A percentile compares a stretch with the other conserved stretches of the same genome.
These are phyloP conservation scores for Tylochromis polylepis DNA, from an alignment of 2,113 vertebrate genomes.

Conservation along the genomic window DNA sequence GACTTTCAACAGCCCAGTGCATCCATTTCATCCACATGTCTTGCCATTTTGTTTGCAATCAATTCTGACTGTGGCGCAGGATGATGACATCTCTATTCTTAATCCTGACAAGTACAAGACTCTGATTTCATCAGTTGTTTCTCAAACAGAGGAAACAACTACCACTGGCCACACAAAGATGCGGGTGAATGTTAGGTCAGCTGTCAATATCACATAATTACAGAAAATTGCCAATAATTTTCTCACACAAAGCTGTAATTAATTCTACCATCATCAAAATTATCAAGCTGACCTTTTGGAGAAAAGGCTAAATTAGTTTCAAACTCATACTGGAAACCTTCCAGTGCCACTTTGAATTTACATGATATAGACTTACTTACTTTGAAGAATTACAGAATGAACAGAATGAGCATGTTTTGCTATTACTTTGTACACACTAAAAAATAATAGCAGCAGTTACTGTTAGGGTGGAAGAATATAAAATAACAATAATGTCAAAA, in stretches of 20 bases:
- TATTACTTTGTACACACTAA: not conserved
- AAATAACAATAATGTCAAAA: not conserved
- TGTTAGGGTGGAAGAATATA: too few species aligned
- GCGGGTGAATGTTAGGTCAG: not conserved
- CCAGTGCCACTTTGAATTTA: not conserved
- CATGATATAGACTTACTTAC: not conserved
- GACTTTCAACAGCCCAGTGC: not conserved
- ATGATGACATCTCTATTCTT: not conserved
- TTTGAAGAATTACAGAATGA: not conserved
- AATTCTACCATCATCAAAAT: not conserved
- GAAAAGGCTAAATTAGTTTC: not conserved
- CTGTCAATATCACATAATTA: not conserved
- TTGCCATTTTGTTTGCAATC: not conserved
- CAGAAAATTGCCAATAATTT: not conserved
- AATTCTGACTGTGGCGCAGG: not conserved
- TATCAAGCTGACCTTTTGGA: not conserved
- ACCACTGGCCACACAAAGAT: not conserved
- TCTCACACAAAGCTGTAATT: not conserved
- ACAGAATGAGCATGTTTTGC: not conserved
- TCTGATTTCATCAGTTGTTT: not conserved
- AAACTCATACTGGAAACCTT: not conserved
- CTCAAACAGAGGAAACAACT: not conserved
- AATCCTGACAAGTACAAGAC: not conserved
- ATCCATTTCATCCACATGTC: not conserved
- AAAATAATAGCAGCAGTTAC: not conserved